These are phyloP conservation scores for Cydia strobilella DNA, from an alignment of 1,140 invertebrate species.

Conservation along the genomic window DNA sequence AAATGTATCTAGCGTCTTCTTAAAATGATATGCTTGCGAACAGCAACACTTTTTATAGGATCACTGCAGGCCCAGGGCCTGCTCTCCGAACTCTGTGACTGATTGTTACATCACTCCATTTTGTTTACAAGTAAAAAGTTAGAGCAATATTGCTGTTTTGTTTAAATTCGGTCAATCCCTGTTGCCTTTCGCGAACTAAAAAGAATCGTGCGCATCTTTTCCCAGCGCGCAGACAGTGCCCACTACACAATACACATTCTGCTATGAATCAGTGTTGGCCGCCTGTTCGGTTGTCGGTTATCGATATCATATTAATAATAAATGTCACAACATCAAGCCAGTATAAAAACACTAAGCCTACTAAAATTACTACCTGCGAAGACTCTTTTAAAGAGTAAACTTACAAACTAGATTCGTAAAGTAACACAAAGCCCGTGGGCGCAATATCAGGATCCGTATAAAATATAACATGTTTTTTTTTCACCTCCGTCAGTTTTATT, in stretches of 20 bases:
- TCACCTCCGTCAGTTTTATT: constrained; percentile 71
- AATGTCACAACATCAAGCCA: constrained; percentile 81
- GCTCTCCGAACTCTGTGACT: constrained; percentile 38
- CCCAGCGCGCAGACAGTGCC: constrained; percentile 47
- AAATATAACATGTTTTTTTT: constrained; percentile 78
- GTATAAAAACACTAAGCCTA: constrained; percentile 82
- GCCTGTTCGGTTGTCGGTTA: constrained; percentile 69
- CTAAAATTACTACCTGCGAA: constrained; percentile 80
- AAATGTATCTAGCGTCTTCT: constrained; percentile 75
- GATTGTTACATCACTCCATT: background rate
- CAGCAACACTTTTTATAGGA: constrained; percentile 77
- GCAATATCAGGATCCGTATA: constrained; percentile 75
- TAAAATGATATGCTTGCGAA: constrained; percentile 79
- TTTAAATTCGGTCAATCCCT: background rate
- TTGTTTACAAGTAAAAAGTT: background rate
- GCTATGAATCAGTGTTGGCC: constrained; percentile 71
- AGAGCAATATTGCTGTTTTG: background rate
- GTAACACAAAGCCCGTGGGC: constrained; percentile 67
- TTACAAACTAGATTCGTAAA: constrained; percentile 79
- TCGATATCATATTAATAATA: constrained; percentile 77
- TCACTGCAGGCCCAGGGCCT: constrained; percentile 63
- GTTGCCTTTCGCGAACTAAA: constrained; percentile 52
- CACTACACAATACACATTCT: constrained; percentile 81
- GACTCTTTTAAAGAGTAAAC: constrained; percentile 81
- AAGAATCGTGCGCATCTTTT: constrained; percentile 50